Conservation (phyloP, 2,797 vertebrate genomes). For the Sylvilagus floridanus region DNA sequence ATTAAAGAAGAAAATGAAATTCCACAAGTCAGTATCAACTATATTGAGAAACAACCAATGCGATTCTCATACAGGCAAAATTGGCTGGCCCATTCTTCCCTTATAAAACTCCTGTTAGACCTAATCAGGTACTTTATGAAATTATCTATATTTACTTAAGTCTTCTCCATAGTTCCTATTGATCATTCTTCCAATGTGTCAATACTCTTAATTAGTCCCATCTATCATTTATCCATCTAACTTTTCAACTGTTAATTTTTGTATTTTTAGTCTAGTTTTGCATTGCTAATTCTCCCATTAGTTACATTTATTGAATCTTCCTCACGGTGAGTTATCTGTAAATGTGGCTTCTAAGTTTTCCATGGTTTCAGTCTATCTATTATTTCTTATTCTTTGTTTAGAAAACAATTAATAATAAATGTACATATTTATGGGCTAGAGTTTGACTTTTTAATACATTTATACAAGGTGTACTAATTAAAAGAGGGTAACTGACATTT, state of each 20-base stretch:
- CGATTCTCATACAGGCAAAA: not conserved
- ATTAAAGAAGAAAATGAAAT: not conserved
- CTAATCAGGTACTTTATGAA: not conserved
- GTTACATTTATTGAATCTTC: not conserved
- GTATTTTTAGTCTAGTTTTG: not conserved
- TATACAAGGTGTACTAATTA: too few relatives aligned
- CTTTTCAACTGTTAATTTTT: not conserved
- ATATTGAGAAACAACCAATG: not conserved
- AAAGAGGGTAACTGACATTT: too few relatives aligned
- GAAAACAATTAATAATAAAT: too few relatives aligned
- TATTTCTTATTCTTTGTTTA: too few relatives aligned
- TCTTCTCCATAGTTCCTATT: constrained; percentile 11
- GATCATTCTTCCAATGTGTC: not conserved
- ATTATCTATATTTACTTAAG: not conserved
- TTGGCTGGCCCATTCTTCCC: not conserved
- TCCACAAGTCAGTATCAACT: not conserved
- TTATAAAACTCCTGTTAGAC: not conserved
- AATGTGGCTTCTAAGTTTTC: not conserved
- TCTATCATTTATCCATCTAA: not conserved
- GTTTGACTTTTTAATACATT: too few relatives aligned
- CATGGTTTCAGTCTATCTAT: too few relatives aligned
- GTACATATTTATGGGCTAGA: too few relatives aligned
- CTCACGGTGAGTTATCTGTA: not conserved
- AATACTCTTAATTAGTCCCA: not conserved
- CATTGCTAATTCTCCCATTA: not conserved